Evolutionary conservation across 2,888 invertebrate genomes (phyloP).

Genomic region (Ennomos erosarius): DNA sequence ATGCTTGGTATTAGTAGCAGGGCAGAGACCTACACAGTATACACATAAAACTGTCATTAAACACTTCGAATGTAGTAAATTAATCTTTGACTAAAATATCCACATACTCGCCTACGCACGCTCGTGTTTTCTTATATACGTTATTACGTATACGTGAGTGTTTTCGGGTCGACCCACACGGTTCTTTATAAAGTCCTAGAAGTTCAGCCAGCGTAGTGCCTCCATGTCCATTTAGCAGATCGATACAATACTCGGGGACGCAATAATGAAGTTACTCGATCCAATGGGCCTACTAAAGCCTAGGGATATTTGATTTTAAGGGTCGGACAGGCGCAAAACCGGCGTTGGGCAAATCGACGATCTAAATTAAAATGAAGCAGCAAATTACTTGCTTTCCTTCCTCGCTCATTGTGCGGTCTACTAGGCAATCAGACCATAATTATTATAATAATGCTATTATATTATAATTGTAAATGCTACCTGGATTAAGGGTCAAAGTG

Average conservation of each 20-base stretch:
- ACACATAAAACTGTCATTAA: constrained; percentile 17
- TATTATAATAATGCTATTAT: no score
- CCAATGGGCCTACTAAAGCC: constrained; percentile 34
- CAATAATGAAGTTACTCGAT: constrained; percentile 37
- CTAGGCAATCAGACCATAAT: background rate
- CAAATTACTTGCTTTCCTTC: constrained; percentile 8
- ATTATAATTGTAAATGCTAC: constrained; percentile 2
- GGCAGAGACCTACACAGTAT: constrained; percentile 1
- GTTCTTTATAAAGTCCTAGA: constrained; percentile 10
- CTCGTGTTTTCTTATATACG: no score
- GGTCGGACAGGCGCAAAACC: constrained; percentile 25
- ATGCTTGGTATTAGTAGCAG: background rate
- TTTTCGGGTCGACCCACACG: constrained; percentile 1
- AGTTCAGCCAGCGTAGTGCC: constrained; percentile 19
- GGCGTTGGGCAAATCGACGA: constrained; percentile 1
- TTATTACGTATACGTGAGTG: background rate
- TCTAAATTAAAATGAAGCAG: constrained; percentile 11
- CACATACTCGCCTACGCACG: constrained; percentile 9
- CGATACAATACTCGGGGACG: constrained; percentile 28
- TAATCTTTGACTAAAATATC: constrained; percentile 13
- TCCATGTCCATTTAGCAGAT: constrained; percentile 25
- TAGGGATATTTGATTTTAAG: constrained; percentile 32
- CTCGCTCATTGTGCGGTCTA: constrained; percentile 1
- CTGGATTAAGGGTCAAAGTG: constrained; percentile 6
- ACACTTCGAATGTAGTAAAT: constrained; percentile 16